Evolutionary conservation across 1,140 invertebrate species (phyloP).

Genomic region (Gryllus bimaculatus): DNA sequence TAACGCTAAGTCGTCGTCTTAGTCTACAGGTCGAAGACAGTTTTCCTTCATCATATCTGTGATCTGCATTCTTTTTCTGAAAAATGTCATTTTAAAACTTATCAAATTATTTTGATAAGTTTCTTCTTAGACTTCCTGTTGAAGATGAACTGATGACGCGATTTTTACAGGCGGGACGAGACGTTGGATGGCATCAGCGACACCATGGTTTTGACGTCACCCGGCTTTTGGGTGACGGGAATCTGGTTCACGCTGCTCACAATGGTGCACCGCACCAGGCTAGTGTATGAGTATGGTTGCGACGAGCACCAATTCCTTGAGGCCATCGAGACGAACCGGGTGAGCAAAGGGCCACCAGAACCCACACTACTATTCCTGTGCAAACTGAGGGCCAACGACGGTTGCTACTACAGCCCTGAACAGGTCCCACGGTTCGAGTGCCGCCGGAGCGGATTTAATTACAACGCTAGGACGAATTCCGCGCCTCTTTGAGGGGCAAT

Average conservation of each 20-base stretch:
- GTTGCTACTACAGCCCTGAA: too few species aligned
- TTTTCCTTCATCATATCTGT: not conserved
- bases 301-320: not conserved
- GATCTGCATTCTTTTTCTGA: not conserved
- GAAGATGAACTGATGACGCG: not conserved
- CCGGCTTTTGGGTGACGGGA: not conserved
- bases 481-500: too few species aligned
- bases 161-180: not conserved
- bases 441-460: too few species aligned
- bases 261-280: not conserved
- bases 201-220: not conserved
- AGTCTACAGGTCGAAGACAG: not conserved
- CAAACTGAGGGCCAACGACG: too few species aligned
- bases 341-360: not conserved
- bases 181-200: not conserved
- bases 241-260: not conserved
- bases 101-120: not conserved
- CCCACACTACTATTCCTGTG: too few species aligned
- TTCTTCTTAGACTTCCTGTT: not conserved
- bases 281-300: not conserved
- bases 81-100: not conserved
- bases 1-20: not conserved
- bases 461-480: too few species aligned
- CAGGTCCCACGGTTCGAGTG: too few species aligned
- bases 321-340: not conserved